Evolutionary conservation across 1,140 invertebrate genomes (phyloP).

Genomic region (Meteorus sp.): DNA sequence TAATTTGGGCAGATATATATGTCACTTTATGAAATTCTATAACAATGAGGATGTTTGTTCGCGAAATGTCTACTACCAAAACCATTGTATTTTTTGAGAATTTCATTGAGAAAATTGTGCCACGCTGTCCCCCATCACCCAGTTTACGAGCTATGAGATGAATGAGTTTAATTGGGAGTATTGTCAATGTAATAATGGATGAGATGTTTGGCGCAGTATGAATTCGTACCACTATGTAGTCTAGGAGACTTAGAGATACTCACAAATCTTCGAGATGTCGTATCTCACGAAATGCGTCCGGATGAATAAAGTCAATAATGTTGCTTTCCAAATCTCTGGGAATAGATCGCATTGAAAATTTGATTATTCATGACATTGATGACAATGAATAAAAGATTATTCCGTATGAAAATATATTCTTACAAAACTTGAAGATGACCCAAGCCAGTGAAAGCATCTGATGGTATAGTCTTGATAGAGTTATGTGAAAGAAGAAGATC

Average conservation of each 20-base stretch:
- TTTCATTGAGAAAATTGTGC: no score
- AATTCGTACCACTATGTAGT: background rate
- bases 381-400: no score
- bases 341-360: conserved; percentile 33
- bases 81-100: no score
- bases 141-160: no score
- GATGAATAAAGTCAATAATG: conserved; percentile 80
- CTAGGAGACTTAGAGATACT: conserved; percentile 57
- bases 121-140: no score
- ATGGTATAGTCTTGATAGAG: conserved; percentile 72
- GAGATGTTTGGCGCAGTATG: conserved; percentile 11
- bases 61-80: no score
- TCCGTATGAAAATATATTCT: conserved; percentile 64
- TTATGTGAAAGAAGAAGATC: conserved; percentile 87
- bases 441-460: conserved; percentile 80
- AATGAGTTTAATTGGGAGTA: no score
- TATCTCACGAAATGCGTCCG: conserved; percentile 80
- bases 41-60: no score
- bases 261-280: conserved; percentile 83
- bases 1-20: no score
- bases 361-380: no score
- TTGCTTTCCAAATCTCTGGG: conserved; percentile 88
- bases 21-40: no score
- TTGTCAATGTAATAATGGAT: no score
- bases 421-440: conserved; percentile 82